These are phyloP conservation scores for Bradypodion pumilum DNA, from an alignment of 2,797 vertebrate genomes.

Conservation along the genomic window DNA sequence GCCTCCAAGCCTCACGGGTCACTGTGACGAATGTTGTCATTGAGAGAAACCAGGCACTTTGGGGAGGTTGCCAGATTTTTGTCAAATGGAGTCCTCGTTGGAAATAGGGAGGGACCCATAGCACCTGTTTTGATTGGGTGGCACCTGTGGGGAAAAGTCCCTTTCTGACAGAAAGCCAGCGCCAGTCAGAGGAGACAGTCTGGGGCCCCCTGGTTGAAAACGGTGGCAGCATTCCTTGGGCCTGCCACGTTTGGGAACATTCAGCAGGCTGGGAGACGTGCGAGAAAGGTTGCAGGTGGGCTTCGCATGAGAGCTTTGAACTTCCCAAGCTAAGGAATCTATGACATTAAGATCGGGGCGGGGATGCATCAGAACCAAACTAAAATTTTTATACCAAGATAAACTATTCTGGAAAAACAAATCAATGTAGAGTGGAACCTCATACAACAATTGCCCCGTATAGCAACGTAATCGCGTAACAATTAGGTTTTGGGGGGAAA, in stretches of 20 bases:
- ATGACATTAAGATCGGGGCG: background rate
- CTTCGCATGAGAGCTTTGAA: no score
- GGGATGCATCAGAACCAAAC: background rate
- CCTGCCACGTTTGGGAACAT: background rate
- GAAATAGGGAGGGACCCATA: background rate
- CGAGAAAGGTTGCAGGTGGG: no score
- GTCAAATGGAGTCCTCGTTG: background rate
- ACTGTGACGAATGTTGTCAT: background rate
- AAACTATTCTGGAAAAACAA: no score
- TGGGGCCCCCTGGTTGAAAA: background rate
- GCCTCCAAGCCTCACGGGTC: background rate
- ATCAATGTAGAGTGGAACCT: no score
- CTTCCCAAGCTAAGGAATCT: background rate
- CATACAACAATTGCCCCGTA: no score
- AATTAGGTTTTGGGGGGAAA: no score
- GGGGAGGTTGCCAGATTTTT: background rate
- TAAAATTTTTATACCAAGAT: background rate
- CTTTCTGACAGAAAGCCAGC: background rate
- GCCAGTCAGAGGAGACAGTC: background rate
- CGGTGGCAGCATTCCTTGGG: no score
- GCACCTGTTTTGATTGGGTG: no score
- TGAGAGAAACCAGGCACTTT: background rate
- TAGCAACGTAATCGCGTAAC: no score
- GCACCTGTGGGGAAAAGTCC: no score
- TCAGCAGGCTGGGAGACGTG: background rate